A percentile compares a stretch with the other conserved stretches of the same genome.
Evolutionary conservation across 2,797 vertebrate genomes (phyloP).

Genomic region (Orestias chungarensis): DNA sequence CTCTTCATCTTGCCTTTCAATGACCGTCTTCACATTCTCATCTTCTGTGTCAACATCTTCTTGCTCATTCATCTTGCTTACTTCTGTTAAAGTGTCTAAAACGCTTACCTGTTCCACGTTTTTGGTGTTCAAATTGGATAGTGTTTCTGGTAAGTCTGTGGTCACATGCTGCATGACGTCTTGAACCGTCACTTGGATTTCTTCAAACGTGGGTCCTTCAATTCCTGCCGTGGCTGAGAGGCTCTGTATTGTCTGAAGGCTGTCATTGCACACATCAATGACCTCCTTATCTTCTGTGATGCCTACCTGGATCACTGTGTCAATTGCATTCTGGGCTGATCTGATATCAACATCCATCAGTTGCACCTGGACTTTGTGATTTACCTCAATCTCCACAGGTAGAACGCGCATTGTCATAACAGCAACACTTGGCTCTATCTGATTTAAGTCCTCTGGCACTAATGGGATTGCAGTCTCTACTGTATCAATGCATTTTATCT

Average conservation of each 20-base stretch:
- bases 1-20: constrained; percentile 21
- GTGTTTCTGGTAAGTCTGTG: constrained; percentile 35
- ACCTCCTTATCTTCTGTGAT: constrained; percentile 39
- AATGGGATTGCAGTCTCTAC: constrained; percentile 49
- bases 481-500: constrained; percentile 32
- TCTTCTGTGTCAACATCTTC: constrained; percentile 31
- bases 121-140: constrained; percentile 16
- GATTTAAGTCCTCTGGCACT: constrained; percentile 25
- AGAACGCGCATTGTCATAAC: constrained; percentile 49
- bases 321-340: constrained; percentile 33
- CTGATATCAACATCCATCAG: constrained; percentile 36
- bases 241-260: constrained; percentile 7
- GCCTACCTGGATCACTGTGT: constrained; percentile 39
- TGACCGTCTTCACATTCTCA: constrained; percentile 7
- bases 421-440: constrained; percentile 42
- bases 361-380: constrained; percentile 51
- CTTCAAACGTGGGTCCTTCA: constrained; percentile 17
- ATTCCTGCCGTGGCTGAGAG: constrained; percentile 35
- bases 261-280: constrained; percentile 46
- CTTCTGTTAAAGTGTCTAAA: constrained; percentile 3
- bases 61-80: constrained; percentile 16
- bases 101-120: constrained; percentile 20
- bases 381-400: constrained; percentile 42
- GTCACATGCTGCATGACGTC: constrained; percentile 74
- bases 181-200: constrained; percentile 29